Conservation (phyloP, 1,140 invertebrate genomes). For the Batillaria attramentaria region DNA sequence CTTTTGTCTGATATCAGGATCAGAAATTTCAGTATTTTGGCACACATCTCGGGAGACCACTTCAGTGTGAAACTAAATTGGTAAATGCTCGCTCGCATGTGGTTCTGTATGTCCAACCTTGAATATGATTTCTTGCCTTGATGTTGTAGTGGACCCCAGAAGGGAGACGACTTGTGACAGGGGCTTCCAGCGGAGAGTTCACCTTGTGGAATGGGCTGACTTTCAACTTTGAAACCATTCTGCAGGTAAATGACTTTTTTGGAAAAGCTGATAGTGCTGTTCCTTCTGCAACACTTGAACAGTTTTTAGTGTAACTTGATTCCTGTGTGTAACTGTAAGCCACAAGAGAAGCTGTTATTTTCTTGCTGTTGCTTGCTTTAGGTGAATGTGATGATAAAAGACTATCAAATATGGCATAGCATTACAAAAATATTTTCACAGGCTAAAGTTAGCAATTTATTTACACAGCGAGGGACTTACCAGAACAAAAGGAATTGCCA, state of each 20-base stretch:
- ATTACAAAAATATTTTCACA: no score
- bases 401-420: no score
- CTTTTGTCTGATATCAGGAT: no score
- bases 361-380: no score
- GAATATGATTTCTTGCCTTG: neutral
- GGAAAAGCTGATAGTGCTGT: neutral
- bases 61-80: no score
- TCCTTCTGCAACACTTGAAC: neutral
- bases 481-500: no score
- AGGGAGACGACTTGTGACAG: constrained; percentile 96
- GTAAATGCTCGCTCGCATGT: no score
- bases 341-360: no score
- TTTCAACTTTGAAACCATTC: constrained; percentile 99
- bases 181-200: constrained; percentile 99
- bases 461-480: no score
- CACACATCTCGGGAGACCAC: no score
- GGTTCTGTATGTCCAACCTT: neutral
- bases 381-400: neutral
- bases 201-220: constrained; percentile 99
- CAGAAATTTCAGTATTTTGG: no score
- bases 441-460: no score
- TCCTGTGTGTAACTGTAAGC: neutral
- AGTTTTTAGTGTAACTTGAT: neutral
- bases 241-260: constrained; percentile 86
- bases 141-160: constrained; percentile 95